A percentile compares a stretch with the other conserved stretches of the same genome.
These are phyloP conservation scores for Agonopterix alstromeriana DNA, from an alignment of 2,888 invertebrate genomes.

Conservation along the genomic window DNA sequence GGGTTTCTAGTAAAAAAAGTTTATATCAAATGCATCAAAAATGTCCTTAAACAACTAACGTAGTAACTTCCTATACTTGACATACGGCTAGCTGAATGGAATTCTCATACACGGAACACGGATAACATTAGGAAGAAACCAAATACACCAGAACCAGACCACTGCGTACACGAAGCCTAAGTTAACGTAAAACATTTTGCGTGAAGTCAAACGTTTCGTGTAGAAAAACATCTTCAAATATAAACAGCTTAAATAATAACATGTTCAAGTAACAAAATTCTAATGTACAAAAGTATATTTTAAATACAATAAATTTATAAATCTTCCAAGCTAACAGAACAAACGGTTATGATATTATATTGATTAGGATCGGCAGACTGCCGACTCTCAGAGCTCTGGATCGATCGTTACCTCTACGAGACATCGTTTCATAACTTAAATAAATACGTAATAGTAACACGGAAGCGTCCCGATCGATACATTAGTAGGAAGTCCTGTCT, in stretches of 20 bases:
- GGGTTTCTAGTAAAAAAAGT: slow-evolving; percentile 76
- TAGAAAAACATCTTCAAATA: slow-evolving; percentile 68
- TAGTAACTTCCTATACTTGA: slow-evolving; percentile 64
- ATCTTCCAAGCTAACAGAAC: slow-evolving; percentile 64
- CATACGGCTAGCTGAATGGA: slow-evolving; percentile 64
- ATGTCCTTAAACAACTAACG: slow-evolving; percentile 75
- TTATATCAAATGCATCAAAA: slow-evolving; percentile 77
- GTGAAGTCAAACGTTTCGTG: slow-evolving; percentile 54
- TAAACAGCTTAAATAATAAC: slow-evolving; percentile 74
- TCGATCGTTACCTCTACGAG: slow-evolving; percentile 20
- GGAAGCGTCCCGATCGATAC: slow-evolving; percentile 39
- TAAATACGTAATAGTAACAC: slow-evolving; percentile 51
- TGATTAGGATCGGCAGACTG: slow-evolving; percentile 11
- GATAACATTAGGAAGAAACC: slow-evolving; percentile 64
- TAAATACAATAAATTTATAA: slow-evolving; percentile 64
- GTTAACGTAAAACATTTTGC: slow-evolving; percentile 61
- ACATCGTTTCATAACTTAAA: slow-evolving; percentile 34
- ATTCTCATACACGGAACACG: slow-evolving; percentile 55
- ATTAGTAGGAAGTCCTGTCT: slow-evolving; percentile 33
- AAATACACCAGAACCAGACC: slow-evolving; percentile 67
- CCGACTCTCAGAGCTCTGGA: slow-evolving; percentile 12
- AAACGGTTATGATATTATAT: slow-evolving; percentile 46
- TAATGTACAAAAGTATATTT: slow-evolving; percentile 72
- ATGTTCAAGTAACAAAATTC: slow-evolving; percentile 69
- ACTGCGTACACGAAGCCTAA: slow-evolving; percentile 68